phyloP scores from a whole-genome alignment of 2,888 invertebrate species.

The Cephus pygmeus region DNA sequence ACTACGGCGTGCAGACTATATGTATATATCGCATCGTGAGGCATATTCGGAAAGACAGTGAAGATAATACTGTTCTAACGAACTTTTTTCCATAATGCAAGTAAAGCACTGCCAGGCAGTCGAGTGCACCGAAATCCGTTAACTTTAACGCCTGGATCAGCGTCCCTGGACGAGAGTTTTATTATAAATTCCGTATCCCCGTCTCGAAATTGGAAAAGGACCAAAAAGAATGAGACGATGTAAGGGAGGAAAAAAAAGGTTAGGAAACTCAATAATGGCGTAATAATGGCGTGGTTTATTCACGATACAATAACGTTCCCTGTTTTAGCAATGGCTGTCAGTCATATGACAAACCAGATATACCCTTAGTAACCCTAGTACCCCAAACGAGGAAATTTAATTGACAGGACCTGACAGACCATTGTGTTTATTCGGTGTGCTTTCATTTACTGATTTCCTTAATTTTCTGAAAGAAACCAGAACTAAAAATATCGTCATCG shows the following conservation, averaged over 20 bases:
- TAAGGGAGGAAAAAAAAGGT: not conserved
- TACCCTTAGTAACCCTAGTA: no score
- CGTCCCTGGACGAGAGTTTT: conserved; percentile 17
- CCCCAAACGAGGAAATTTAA: no score
- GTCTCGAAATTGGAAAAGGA: conserved; percentile 13
- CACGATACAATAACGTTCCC: not conserved
- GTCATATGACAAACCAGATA: no score
- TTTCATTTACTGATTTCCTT: no score
- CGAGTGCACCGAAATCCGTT: conserved; percentile 42
- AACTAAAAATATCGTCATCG: no score
- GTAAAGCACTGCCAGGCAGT: conserved; percentile 53
- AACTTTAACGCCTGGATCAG: conserved; percentile 46
- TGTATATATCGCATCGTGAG: not conserved
- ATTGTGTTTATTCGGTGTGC: no score
- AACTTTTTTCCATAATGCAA: conserved; percentile 56
- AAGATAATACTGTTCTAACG: conserved; percentile 50
- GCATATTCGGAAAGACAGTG: conserved; percentile 5
- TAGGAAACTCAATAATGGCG: not conserved
- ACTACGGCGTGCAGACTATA: not conserved
- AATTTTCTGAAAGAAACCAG: no score
- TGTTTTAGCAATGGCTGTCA: no score
- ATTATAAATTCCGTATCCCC: conserved; percentile 40
- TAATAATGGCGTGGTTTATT: conserved; percentile 1
- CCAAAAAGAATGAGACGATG: not conserved
- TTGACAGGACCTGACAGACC: no score